phyloP scores from a whole-genome alignment of 2,113 vertebrate genomes.

The Chamaetylas fuelleborni region DNA sequence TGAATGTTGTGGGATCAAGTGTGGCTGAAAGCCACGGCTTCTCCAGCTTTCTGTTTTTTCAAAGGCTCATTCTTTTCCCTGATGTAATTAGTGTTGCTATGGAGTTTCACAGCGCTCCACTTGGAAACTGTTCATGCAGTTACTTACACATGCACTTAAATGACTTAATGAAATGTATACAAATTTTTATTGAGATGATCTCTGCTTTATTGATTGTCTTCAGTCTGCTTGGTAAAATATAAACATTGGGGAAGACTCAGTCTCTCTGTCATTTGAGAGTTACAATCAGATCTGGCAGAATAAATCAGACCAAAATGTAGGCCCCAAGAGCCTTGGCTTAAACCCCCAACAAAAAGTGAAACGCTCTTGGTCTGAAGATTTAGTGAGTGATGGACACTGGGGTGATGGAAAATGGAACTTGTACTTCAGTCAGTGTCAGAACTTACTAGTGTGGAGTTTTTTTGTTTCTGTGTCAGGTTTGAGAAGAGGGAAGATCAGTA shows the following conservation, averaged over 20 bases:
- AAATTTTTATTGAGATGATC: background rate
- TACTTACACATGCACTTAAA: background rate
- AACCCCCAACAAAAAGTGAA: background rate
- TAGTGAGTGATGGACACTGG: background rate
- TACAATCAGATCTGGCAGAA: background rate
- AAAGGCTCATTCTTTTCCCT: background rate
- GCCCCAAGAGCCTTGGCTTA: background rate
- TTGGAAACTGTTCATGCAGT: background rate
- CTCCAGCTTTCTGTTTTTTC: background rate
- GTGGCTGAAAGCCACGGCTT: background rate
- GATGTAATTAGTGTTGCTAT: slow-evolving; percentile 6
- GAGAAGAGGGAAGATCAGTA: background rate
- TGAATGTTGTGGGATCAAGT: background rate
- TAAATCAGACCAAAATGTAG: background rate
- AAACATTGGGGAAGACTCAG: background rate
- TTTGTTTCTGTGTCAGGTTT: background rate
- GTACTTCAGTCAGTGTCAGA: background rate
- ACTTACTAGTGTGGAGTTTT: accelerated
- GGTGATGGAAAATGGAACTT: background rate
- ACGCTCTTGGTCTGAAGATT: background rate
- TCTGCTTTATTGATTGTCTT: slow-evolving; percentile 6
- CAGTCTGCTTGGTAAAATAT: background rate
- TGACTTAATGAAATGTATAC: slow-evolving; percentile 22
- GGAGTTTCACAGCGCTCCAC: background rate
- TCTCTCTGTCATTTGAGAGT: background rate